Base-by-base conservation (phyloP, 2,888 invertebrate genomes). In the Bursaphelenchus okinawaensis region DNA sequence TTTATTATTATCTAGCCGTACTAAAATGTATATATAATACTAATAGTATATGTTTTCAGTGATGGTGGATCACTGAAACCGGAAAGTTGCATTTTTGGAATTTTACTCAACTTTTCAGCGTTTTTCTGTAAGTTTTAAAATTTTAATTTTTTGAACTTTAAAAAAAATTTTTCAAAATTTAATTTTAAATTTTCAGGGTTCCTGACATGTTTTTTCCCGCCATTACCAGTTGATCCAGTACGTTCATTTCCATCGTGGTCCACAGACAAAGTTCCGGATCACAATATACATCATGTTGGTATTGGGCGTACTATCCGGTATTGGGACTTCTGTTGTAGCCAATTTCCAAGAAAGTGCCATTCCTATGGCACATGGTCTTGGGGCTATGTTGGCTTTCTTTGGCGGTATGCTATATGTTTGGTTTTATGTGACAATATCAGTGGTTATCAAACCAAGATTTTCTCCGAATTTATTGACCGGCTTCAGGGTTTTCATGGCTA, bases 331-430 rank as follows among this genome's bases (percentile, higher is more conserved):
- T n/a, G 58, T 61, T n/a, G 61, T 61, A 8, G 61, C 61, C 23
- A 61, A 61, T 26, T 61, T 61, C 24, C 61, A 61, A 8, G 56
- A 57, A 12, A 61, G 23, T 20, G 57, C 26, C 6, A 55, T 61
- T 1, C 61, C 61, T 9, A 27, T 57, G 7, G 61, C 61, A 12
- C 61, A 61, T 55, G 61, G 61, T 4, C 23, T 60, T 7, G 61
- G 60, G 27, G 61, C 61, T 12, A 57, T 26, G 55, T 1, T 61
- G 4, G 61, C 55, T 1, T 61, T 61, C 22, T 60, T 61, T 19
- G 22, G 61, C 28, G 61, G 61, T 6, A 20, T 61, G 19, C 2
- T 61, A 7, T 61, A 61, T 55, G 59, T 60, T 20, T 61, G 61
- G 61, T n/a, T 8, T 7, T 59, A 57, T 20, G 29, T 61, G 27